phyloP scores from a whole-genome alignment of 2,797 vertebrate genomes.

The Fratercula arctica region DNA sequence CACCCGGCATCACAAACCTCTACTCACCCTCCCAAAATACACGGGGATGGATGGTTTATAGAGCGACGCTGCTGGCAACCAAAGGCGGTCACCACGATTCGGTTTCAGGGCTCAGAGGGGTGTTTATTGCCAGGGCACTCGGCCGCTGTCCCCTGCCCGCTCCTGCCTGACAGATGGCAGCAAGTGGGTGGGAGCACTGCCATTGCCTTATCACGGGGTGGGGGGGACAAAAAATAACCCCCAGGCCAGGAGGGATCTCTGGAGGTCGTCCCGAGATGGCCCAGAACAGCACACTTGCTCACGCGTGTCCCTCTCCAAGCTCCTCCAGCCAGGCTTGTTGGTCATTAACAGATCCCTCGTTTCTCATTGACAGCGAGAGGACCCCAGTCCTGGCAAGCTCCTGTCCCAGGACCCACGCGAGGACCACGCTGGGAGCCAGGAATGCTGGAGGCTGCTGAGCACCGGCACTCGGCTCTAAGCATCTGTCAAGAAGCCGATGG shows the following conservation, averaged over 20 bases:
- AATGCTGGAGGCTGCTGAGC: not conserved
- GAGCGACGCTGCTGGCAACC: accelerated
- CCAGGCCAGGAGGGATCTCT: not conserved
- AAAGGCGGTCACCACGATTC: accelerated
- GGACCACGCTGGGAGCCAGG: accelerated
- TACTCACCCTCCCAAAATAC: not conserved
- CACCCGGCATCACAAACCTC: not conserved
- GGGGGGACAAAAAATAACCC: not conserved
- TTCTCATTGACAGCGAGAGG: not conserved
- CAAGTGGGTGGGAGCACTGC: not conserved
- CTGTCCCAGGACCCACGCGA: accelerated
- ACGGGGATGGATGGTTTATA: not conserved
- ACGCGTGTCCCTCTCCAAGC: accelerated
- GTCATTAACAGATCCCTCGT: not conserved
- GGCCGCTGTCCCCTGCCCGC: not conserved
- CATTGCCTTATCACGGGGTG: not conserved
- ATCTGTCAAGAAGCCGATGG: not conserved
- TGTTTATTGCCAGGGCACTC: not conserved
- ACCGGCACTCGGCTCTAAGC: not conserved
- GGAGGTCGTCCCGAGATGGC: not conserved
- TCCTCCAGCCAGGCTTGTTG: not conserved
- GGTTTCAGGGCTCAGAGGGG: not conserved
- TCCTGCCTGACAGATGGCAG: constrained; percentile 9
- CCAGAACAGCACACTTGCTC: not conserved
- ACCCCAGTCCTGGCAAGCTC: not conserved